Evolutionary conservation across 2,888 invertebrate species (phyloP), one percentile per base, ranked within the genome.

Genomic region (Megamerina dolium): DNA sequence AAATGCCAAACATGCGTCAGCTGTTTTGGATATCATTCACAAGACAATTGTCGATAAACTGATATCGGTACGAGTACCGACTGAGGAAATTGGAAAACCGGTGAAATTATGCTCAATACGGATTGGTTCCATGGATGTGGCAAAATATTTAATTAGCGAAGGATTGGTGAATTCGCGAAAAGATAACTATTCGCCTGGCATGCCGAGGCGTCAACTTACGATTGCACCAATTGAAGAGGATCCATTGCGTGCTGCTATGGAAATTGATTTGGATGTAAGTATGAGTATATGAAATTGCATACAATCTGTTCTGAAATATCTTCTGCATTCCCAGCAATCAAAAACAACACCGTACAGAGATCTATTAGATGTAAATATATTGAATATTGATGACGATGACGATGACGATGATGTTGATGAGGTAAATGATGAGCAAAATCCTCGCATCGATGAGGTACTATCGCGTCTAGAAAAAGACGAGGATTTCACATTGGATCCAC

Each of bases 1-100:
- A 1, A 41, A 43, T 4, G 59, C 58, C 0, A 61, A 52, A 4
- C 85, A 82, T 79, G 60, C 70, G 5, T 58, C 68, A 1, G 61
- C 63, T 2, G 75, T 77, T 3, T 71, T 85, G 26, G 83, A 86
- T 55, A 75, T 74, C 43, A 74, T 87, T 20, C 81, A 85, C 54
- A 68, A 68, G 3, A 61, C 60, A 1, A 43, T 84, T 2, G 79
- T 84, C 0, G 79, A 79, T 31, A 77, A 79, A 49, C 52, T 74
- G 8, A 78, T 79, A 54, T 64, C 64, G 8, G 64, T 85, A 1
- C 73, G 73, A 27, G 52, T 66, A 5, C 27, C 48, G 3, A 8
- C 18, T 2, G 58, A 78, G 3, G 57, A 57, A 9, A 17, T 53
- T n/a, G n/a, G 48, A 2, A 56, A 57, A 3, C 31, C 49, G 2